These are phyloP conservation scores for Drosophila asahinai DNA, from an alignment of 1,140 invertebrate species.

Conservation along the genomic window DNA sequence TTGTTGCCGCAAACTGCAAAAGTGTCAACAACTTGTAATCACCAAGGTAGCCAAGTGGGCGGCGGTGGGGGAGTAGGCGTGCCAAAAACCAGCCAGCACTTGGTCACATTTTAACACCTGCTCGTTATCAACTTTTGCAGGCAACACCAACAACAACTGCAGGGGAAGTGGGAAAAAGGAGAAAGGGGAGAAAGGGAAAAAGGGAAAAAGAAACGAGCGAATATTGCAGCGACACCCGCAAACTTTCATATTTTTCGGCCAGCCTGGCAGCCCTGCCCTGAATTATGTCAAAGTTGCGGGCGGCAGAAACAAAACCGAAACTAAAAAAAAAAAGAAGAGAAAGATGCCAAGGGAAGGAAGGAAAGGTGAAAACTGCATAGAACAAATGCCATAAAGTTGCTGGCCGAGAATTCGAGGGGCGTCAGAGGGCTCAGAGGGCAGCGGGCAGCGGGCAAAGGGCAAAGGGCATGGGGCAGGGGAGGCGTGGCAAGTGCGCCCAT, in stretches of 20 bases:
- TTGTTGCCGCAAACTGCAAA: conserved; percentile 79
- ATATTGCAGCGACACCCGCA: conserved; percentile 64
- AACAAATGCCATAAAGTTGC: conserved; percentile 75
- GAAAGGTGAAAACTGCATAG: conserved; percentile 66
- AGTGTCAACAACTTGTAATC: conserved; percentile 83
- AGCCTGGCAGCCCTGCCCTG: conserved; percentile 68
- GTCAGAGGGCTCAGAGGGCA: not conserved
- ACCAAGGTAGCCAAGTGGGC: conserved; percentile 43
- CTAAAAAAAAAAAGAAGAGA: conserved; percentile 11
- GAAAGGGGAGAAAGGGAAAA: conserved; percentile 25
- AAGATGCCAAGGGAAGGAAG: conserved; percentile 31
- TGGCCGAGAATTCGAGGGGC: conserved; percentile 1
- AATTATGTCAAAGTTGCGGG: conserved; percentile 82
- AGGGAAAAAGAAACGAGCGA: conserved; percentile 35
- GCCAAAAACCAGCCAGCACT: conserved; percentile 61
- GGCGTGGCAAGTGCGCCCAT: conserved; percentile 39
- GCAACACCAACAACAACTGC: conserved; percentile 53
- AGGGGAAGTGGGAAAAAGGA: conserved; percentile 23
- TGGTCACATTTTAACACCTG: conserved; percentile 83
- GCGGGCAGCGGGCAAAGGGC: not conserved
- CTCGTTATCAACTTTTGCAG: conserved; percentile 82
- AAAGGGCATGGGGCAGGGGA: conserved; percentile 5
- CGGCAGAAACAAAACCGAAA: conserved; percentile 27
- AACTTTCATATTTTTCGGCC: conserved; percentile 70
- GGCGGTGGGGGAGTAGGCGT: conserved; percentile 27